Base-by-base conservation (phyloP, 2,797 vertebrate genomes). In the Merluccius polli region DNA sequence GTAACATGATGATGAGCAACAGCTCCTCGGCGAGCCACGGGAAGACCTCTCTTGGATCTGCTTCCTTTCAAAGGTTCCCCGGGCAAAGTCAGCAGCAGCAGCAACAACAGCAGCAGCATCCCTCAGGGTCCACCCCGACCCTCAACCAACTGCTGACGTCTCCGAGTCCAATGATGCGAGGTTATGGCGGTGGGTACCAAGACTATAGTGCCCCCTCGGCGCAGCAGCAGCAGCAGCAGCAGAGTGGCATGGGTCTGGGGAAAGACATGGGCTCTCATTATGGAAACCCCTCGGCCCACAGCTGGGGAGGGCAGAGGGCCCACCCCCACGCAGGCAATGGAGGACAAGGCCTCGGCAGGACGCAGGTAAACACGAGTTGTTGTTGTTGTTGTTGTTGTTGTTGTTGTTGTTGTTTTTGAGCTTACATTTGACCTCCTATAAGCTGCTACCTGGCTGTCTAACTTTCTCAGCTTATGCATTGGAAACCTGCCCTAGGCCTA, bases 131-230 rank as follows among this genome's bases (percentile, higher is more conserved):
- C 86, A 98, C 96, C 24, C 96, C 96, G 89, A 98, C 96, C 82
- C 92, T 98, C 83, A 97, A 97, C 93, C 96, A 98, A 91, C 95
- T 98, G 87, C 93, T 98, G 78, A 97, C 96, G 32, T 96, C 96
- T 84, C 96, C 96, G 75, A 97, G 96, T 92, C 96, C 96, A 73
- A 96, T 96, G 95, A 96, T 97, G 95, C 90, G 96, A 82, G 95
- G 95, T 83, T 98, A 97, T 44, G 94, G 95, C 79, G 93, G 93
- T 77, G 91, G 93, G 82, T 97, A 96, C 88, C 93, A 95, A 87
- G 96, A 98, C 88, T 97, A 96, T 88, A 90, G 92, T 85, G 92
- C 89, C 86, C 90, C 95, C 80, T 7, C 86, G 91, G 44, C 44
- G 44, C 44, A 48, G 10, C 68, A 70, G 68, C 68, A 33, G 69